Evolutionary conservation across 2,797 vertebrate genomes (phyloP), one percentile per base, ranked within the genome.

Genomic region (Poeciliopsis infans): DNA sequence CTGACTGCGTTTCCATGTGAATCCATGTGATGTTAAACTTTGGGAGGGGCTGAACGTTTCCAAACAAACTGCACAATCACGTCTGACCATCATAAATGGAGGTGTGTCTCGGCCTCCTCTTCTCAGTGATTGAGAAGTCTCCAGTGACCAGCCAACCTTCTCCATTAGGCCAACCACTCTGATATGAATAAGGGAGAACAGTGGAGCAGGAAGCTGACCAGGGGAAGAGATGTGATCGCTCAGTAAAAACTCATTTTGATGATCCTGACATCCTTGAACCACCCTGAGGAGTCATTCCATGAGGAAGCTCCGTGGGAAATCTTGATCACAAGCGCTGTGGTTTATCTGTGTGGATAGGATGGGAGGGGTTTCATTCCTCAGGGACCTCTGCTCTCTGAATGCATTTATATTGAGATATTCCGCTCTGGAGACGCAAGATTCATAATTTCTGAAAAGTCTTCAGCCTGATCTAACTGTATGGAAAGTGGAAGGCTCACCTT

Each of bases 191-290:
- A 81, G 82, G 83, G 82, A 18, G 87, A 85, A 85, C 79, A 79
- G 83, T 81, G 73, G 77, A 87, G 87, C 77, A 75, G 41, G 23
- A 39, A 80, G 11, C 23, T 33, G 16, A 55, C 15, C 10, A 0
- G 31, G 43, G 69, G 61, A 76, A 53, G 49, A 75, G 75, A 64
- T 39, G 75, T 61, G 76, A 77, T 47, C n/a, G 28, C 39, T 80
- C 46, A 53, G 39, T 81, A 55, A 80, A 85, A 86, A 87, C 77
- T 39, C 69, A 75, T 87, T 84, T 79, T 83, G 74, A 89, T 79
- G 85, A 93, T 95, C 94, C 94, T 95, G 93, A 92, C 88, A 86
- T 91, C 89, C 95, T 95, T 96, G 94, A 95, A 93, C 78, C 73
- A 77, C 89, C 89, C 86, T 71, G 78, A 78, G 80, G 91, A 91